These are phyloP conservation scores for Phymastichus coffea DNA, from an alignment of 1,140 invertebrate species.

Conservation along the genomic window DNA sequence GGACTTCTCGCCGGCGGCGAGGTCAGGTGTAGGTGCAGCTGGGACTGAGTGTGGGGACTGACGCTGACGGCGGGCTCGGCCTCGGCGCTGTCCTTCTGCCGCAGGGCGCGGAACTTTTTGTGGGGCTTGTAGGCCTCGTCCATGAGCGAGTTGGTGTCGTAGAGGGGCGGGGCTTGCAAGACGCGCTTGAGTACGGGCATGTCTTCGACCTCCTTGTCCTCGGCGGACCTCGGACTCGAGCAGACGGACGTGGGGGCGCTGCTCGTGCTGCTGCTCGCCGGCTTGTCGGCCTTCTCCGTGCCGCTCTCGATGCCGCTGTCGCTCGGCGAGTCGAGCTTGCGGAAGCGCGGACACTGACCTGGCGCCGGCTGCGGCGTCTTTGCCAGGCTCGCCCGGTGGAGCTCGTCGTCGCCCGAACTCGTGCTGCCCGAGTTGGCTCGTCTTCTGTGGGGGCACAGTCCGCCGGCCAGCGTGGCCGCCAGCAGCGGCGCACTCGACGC, in stretches of 20 bases:
- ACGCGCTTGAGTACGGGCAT: constrained; percentile 92
- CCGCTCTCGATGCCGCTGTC: constrained; percentile 92
- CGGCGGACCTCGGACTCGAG: constrained; percentile 82
- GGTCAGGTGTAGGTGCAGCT: constrained; percentile 58
- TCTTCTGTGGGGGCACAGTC: constrained; percentile 65
- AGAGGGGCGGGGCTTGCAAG: constrained; percentile 85
- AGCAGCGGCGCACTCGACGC: constrained; percentile 68
- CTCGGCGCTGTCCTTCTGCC: constrained; percentile 76
- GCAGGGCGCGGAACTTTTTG: constrained; percentile 86
- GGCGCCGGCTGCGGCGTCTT: constrained; percentile 49
- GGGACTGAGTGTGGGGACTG: constrained; percentile 38
- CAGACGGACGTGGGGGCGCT: constrained; percentile 76
- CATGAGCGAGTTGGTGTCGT: constrained; percentile 86
- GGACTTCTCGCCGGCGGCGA: constrained; percentile 43
- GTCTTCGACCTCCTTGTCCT: constrained; percentile 84
- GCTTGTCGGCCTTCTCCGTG: constrained; percentile 80
- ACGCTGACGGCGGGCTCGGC: constrained; percentile 63
- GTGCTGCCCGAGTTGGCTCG: constrained; percentile 75
- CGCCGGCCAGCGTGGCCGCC: constrained; percentile 74
- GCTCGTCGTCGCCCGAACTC: constrained; percentile 75
- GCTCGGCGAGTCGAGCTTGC: constrained; percentile 84
- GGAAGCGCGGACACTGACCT: constrained; percentile 61
- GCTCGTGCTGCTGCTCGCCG: constrained; percentile 64
- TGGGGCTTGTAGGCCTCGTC: constrained; percentile 93
- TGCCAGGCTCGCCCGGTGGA: constrained; percentile 64